Conservation (phyloP, 2,113 vertebrate species). For the Hemiscyllium ocellatum region DNA sequence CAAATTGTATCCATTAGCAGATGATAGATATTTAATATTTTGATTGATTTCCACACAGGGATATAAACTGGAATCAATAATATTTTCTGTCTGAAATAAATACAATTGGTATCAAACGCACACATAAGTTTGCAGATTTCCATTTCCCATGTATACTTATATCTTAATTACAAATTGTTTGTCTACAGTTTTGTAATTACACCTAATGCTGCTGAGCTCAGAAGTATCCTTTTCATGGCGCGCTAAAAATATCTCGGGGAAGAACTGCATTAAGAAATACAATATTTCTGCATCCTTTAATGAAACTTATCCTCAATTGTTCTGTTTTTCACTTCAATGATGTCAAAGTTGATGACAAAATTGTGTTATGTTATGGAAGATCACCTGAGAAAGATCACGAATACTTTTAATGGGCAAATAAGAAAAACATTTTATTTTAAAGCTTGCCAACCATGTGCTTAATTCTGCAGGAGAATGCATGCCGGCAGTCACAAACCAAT, state of each 20-base stretch:
- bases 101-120: not conserved
- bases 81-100: not conserved
- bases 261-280: not conserved
- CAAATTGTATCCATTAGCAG: not conserved
- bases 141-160: not conserved
- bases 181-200: too few species aligned
- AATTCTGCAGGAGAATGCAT: not conserved
- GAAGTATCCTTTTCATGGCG: not conserved
- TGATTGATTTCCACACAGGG: not conserved
- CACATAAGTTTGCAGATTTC: not conserved
- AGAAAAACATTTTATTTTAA: not conserved
- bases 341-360: not conserved
- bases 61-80: not conserved
- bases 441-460: not conserved
- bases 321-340: not conserved
- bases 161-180: not conserved
- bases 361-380: not conserved
- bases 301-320: not conserved
- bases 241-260: not conserved
- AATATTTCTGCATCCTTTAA: not conserved
- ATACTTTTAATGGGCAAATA: not conserved
- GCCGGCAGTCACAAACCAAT: conserved; percentile 6
- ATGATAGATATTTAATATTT: not conserved
- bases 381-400: not conserved
- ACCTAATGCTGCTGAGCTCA: not conserved